Conservation (phyloP, 1,140 invertebrate species). For the Eufriesea mexicana region DNA sequence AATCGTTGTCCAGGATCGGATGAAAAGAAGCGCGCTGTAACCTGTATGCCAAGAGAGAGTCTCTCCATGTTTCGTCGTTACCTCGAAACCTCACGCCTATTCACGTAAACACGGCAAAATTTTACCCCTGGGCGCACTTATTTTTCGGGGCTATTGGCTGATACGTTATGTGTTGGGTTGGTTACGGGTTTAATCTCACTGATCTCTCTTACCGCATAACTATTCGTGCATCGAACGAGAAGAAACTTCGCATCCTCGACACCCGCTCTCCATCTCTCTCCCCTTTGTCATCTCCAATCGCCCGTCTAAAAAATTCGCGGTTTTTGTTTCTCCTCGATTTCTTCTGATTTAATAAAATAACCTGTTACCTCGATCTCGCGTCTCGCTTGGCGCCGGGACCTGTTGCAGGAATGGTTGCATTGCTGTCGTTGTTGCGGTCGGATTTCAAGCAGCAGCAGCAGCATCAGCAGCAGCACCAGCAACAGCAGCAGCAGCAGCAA, state of each 20-base stretch:
- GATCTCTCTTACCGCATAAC: constrained; percentile 56
- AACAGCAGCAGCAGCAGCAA: constrained; percentile 62
- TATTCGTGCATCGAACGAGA: constrained; percentile 30
- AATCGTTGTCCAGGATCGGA: too few species aligned
- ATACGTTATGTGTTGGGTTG: constrained; percentile 80
- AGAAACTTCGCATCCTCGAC: background rate
- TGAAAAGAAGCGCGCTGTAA: too few species aligned
- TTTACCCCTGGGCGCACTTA: constrained; percentile 72
- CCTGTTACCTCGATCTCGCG: constrained; percentile 64
- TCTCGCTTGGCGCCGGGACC: constrained; percentile 58
- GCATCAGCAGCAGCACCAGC: constrained; percentile 55
- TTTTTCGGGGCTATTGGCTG: constrained; percentile 78
- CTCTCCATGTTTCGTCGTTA: constrained; percentile 47
- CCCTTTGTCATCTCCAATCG: background rate
- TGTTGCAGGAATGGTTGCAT: constrained; percentile 80
- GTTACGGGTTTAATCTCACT: constrained; percentile 77
- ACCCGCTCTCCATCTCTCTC: background rate
- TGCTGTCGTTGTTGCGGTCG: constrained; percentile 76
- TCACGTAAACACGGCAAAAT: constrained; percentile 63
- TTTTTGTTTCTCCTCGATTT: constrained; percentile 18
- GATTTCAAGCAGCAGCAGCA: constrained; percentile 72
- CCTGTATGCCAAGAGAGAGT: constrained; percentile 11
- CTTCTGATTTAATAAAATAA: constrained; percentile 55
- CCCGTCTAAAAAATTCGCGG: constrained; percentile 37
- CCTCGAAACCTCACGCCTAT: constrained; percentile 49